phyloP scores from a whole-genome alignment of 1,140 invertebrate species.

The Gryon sp. region DNA sequence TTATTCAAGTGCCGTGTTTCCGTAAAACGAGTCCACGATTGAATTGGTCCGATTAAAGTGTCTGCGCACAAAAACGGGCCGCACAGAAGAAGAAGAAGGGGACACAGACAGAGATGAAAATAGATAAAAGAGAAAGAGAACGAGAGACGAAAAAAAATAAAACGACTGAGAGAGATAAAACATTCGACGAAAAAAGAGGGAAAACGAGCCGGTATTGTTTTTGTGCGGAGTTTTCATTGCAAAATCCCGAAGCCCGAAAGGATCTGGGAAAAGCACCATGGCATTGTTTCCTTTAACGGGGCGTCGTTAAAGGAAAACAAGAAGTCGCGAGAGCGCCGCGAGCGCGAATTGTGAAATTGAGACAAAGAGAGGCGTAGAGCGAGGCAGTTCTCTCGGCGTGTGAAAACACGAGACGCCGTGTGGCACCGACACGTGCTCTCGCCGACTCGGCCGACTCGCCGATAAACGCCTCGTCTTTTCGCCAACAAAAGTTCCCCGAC shows the following conservation, averaged over 20 bases:
- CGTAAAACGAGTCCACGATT: slow-evolving; percentile 48
- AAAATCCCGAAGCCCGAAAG: slow-evolving; percentile 12
- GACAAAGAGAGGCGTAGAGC: slow-evolving; percentile 42
- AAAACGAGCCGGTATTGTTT: slow-evolving; percentile 20
- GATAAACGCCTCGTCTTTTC: slow-evolving; percentile 12
- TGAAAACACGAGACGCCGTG: slow-evolving; percentile 42
- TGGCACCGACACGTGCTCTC: slow-evolving; percentile 48
- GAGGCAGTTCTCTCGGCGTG: slow-evolving; percentile 29
- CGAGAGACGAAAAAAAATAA: slow-evolving; percentile 4
- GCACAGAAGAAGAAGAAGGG: neutral
- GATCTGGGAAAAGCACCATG: slow-evolving; percentile 21
- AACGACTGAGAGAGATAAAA: too few relatives aligned
- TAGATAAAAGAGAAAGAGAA: neutral
- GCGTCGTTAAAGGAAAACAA: slow-evolving; percentile 44
- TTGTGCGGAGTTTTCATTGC: slow-evolving; percentile 25
- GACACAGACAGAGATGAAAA: neutral
- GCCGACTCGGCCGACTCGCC: slow-evolving; percentile 9
- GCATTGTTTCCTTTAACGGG: slow-evolving; percentile 33
- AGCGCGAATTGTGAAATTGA: slow-evolving; percentile 46
- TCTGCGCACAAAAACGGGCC: slow-evolving; percentile 6
- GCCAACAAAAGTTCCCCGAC: slow-evolving; percentile 23
- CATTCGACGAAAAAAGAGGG: neutral
- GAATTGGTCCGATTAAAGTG: slow-evolving; percentile 52
- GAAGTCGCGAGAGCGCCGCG: slow-evolving; percentile 32
- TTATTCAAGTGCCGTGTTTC: slow-evolving; percentile 46